A percentile compares a stretch with the other conserved stretches of the same genome.
Evolutionary conservation across 2,888 invertebrate genomes (phyloP).

Genomic region (Lepetodrilus schrolli): DNA sequence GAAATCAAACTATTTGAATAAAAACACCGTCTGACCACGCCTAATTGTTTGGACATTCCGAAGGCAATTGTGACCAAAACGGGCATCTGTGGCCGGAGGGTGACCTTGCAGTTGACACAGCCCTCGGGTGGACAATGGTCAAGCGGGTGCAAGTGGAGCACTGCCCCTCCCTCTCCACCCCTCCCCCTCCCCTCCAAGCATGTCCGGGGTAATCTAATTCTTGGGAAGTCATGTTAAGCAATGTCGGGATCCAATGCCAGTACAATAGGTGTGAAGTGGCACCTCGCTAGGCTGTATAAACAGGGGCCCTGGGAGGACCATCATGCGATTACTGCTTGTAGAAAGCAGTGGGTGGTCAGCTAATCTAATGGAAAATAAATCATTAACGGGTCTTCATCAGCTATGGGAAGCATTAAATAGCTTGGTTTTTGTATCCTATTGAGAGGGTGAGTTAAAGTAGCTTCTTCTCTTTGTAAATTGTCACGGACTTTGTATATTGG

Average conservation of each 20-base stretch:
- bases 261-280: not conserved
- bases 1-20: slow-evolving; percentile 25
- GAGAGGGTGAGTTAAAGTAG: too few relatives aligned
- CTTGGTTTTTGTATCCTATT: too few relatives aligned
- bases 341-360: not conserved
- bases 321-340: not conserved
- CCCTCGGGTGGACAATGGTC: slow-evolving; percentile 6
- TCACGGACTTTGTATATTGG: too few relatives aligned
- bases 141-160: not conserved
- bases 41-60: slow-evolving; percentile 25
- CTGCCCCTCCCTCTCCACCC: not conserved
- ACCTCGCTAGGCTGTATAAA: not conserved
- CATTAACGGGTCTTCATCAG: too few relatives aligned
- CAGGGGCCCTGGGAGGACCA: too few relatives aligned
- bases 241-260: not conserved
- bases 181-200: not conserved
- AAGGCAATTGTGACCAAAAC: slow-evolving; percentile 15
- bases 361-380: not conserved
- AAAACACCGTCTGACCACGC: slow-evolving; percentile 13
- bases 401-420: too few relatives aligned
- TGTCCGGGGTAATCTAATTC: not conserved
- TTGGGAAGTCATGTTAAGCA: not conserved
- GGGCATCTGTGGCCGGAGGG: not conserved
- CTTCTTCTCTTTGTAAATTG: too few relatives aligned
- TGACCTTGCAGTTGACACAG: not conserved